These are phyloP conservation scores for Bradynema listronoti DNA, from an alignment of 1,140 invertebrate species.

Conservation along the genomic window DNA sequence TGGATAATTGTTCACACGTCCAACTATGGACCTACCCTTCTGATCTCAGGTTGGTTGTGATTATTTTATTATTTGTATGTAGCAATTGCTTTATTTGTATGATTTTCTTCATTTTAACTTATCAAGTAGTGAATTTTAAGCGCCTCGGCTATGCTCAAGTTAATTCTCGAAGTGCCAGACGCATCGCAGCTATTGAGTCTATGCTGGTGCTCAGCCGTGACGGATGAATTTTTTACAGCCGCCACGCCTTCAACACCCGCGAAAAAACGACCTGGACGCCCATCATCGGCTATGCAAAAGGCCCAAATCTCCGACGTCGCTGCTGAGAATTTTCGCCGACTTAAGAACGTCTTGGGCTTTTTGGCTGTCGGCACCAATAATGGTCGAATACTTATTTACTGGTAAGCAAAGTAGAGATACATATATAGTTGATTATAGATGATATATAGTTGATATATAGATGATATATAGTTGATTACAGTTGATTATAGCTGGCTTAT, in stretches of 20 bases:
- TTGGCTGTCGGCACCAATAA: slow-evolving; percentile 2
- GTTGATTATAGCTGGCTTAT: no score
- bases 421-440: no score
- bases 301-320: neutral
- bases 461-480: no score
- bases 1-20: neutral
- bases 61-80: neutral
- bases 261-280: neutral
- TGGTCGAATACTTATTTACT: neutral
- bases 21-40: slow-evolving; percentile 5
- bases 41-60: slow-evolving; percentile 1
- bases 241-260: neutral
- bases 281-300: neutral
- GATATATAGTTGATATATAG: no score
- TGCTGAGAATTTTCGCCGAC: neutral
- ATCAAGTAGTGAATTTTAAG: neutral
- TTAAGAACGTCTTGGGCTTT: slow-evolving; percentile 1
- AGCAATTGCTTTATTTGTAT: no score
- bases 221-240: neutral
- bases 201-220: slow-evolving; percentile 6
- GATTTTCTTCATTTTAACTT: neutral
- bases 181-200: slow-evolving; percentile 1
- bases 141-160: neutral
- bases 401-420: no score
- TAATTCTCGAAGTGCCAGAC: slow-evolving; percentile 1